These are phyloP conservation scores for Drosophila virilis DNA, from an alignment of 1,140 invertebrate species.

Conservation along the genomic window DNA sequence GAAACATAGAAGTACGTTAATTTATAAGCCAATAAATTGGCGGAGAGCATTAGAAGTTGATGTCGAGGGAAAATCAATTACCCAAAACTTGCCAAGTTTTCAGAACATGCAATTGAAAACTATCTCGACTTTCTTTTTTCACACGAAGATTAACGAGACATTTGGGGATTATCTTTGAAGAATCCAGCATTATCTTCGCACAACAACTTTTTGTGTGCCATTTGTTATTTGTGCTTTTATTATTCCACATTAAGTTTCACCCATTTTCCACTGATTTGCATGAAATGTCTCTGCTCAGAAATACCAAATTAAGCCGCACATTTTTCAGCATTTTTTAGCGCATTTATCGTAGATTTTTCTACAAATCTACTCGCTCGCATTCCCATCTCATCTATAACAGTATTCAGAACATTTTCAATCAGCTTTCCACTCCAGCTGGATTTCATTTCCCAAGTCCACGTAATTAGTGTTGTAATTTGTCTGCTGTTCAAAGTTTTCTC, in stretches of 20 bases:
- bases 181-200: too few species aligned
- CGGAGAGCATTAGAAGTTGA: neutral
- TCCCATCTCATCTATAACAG: conserved; percentile 20
- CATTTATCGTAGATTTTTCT: neutral
- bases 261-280: neutral
- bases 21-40: conserved; percentile 32
- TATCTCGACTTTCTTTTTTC: conserved; percentile 1
- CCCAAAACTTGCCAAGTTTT: conserved; percentile 9
- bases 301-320: neutral
- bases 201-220: too few species aligned
- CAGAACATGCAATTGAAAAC: conserved; percentile 2
- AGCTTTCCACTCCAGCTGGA: neutral
- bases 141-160: neutral
- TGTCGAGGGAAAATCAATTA: conserved; percentile 20
- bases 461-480: conserved; percentile 57
- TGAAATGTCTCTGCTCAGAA: neutral
- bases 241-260: neutral
- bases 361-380: neutral
- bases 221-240: too few species aligned
- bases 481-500: conserved; percentile 26
- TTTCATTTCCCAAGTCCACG: conserved; percentile 45
- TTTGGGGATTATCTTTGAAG: neutral
- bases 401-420: conserved; percentile 13
- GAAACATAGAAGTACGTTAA: conserved; percentile 9
- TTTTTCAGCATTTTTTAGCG: neutral